Conservation (phyloP, 2,797 vertebrate genomes). For the Sebastiscus albofasciatus region DNA sequence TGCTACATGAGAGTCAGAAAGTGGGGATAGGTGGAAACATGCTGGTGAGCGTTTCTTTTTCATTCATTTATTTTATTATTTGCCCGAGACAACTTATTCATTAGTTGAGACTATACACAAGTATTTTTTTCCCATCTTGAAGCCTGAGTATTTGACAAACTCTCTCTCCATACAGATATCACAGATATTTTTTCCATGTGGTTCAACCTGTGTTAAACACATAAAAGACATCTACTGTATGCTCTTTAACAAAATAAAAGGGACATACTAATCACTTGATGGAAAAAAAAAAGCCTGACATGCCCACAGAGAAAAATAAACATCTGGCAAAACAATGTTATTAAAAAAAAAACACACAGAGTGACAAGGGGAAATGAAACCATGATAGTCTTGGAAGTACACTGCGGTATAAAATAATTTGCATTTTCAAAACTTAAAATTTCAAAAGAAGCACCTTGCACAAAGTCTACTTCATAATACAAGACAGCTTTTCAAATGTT, state of each 20-base stretch:
- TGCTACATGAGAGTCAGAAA: not conserved
- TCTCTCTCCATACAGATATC: slow-evolving; percentile 45
- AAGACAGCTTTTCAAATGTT: slow-evolving; percentile 64
- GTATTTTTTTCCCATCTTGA: slow-evolving; percentile 65
- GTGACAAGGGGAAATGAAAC: slow-evolving; percentile 30
- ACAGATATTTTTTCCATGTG: slow-evolving; percentile 49
- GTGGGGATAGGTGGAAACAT: not conserved
- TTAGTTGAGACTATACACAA: slow-evolving; percentile 78
- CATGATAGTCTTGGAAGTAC: slow-evolving; percentile 62
- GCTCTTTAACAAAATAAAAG: slow-evolving; percentile 51
- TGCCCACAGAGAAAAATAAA: slow-evolving; percentile 47
- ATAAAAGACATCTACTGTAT: slow-evolving; percentile 30
- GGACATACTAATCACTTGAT: slow-evolving; percentile 33
- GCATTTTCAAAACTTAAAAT: slow-evolving; percentile 64
- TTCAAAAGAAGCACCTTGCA: slow-evolving; percentile 71
- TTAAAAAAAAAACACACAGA: slow-evolving; percentile 18
- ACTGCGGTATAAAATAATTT: slow-evolving; percentile 68
- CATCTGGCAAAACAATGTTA: slow-evolving; percentile 42
- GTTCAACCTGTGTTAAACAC: slow-evolving; percentile 48
- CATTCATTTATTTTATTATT: slow-evolving; percentile 75
- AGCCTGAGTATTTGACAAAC: slow-evolving; percentile 73
- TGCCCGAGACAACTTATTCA: slow-evolving; percentile 70
- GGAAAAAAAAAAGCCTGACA: slow-evolving; percentile 21
- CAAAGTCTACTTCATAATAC: slow-evolving; percentile 63
- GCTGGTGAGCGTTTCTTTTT: not conserved